Base-by-base conservation (phyloP, 2,888 invertebrate genomes). In the Fissipunctia ypsillon region DNA sequence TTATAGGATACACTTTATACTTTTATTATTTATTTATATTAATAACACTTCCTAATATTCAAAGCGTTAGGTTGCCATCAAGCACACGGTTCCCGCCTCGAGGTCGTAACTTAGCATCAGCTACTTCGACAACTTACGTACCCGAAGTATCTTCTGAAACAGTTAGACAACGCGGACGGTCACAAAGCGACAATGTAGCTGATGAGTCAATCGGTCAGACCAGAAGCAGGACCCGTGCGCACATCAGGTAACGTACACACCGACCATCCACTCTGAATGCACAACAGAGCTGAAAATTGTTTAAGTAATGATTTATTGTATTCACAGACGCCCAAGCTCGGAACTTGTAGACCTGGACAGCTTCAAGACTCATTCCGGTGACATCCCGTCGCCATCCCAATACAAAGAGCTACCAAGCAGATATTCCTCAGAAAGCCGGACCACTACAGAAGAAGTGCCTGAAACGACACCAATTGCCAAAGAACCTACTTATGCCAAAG, bases 81-180 rank as follows among this genome's bases (percentile, higher is more conserved):
- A 98, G 97, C 89, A 98, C 98, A n/a, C 97, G 98, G 82, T 98
- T 98, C 93, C 98, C 98, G 78, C 98, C 98, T 60, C 97, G 97
- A 75, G 97, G 97, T 85, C 95, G 97, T 93, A 93, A 92, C 94
- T 85, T 96, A 68, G 92, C 91, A 28, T 87, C 93, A 71, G 80
- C 90, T 56, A 95, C 95, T 83, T 96, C 97, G 35, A 97, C 97
- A 56, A 96, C 97, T 73, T 91, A 90, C 77, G 94, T 89, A 81
- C 96, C 94, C 80, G 96, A 94, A 92, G 91, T 91, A 68, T 92
- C 95, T n/a, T 92, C 96, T 83, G 94, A 96, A 92, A 90, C 95
- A 81, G 90, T 93, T 28, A 92, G 91, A 76, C 94, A 94, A 54
- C 94, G 95, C 73, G 94, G 94, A 48, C 95, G 95, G 41, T 89